These are phyloP conservation scores for Momotus momota DNA, from an alignment of 2,797 vertebrate species.

Conservation along the genomic window DNA sequence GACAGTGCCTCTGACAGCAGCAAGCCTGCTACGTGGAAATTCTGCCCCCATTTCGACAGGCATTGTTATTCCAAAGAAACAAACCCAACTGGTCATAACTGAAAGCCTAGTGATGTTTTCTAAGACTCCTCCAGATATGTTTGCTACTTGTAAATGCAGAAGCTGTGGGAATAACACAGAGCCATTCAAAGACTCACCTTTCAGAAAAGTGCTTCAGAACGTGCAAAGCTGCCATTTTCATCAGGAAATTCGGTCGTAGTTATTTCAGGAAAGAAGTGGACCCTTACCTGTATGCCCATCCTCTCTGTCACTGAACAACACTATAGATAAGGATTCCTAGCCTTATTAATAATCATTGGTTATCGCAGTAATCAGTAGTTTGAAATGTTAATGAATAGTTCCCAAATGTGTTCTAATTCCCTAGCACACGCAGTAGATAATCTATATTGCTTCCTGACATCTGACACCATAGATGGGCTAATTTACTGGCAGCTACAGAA, in stretches of 20 bases:
- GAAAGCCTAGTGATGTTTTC: not conserved
- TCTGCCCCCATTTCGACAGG: not conserved
- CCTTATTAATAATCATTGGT: not conserved
- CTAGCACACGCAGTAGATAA: not conserved
- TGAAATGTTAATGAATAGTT: not conserved
- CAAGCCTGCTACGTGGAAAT: not conserved
- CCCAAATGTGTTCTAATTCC: not conserved
- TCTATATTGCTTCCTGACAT: not conserved
- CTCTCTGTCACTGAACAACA: not conserved
- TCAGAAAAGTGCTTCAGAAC: not conserved
- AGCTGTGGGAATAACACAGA: not conserved
- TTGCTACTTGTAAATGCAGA: not conserved
- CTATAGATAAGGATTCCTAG: not conserved
- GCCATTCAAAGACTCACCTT: not conserved
- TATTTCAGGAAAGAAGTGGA: not conserved
- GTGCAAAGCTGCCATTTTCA: not conserved
- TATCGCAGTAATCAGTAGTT: not conserved
- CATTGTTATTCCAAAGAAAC: not conserved
- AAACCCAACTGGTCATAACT: not conserved
- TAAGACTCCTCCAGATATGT: not conserved
- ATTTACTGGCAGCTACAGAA: not conserved
- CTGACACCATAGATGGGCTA: not conserved
- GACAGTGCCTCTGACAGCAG: not conserved
- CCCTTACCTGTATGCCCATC: not conserved
- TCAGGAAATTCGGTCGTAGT: not conserved